phyloP scores from a whole-genome alignment of 1,140 invertebrate species.

The Drosophila varians region DNA sequence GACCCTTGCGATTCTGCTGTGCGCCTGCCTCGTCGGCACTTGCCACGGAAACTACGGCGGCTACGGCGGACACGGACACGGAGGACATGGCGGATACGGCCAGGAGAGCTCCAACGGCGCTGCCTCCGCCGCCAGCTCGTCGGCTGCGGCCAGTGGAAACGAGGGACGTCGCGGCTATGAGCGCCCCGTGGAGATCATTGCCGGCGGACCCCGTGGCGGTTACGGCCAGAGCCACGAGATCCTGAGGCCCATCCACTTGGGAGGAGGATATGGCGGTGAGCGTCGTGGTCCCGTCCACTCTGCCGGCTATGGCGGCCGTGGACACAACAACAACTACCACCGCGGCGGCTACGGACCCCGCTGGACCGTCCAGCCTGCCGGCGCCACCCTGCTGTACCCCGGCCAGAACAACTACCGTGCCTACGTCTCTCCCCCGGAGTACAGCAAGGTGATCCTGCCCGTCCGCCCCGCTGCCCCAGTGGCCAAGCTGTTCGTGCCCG shows the following conservation, averaged over 20 bases:
- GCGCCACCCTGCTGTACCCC: slow-evolving; percentile 66
- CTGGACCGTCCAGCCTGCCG: slow-evolving; percentile 69
- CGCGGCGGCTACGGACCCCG: slow-evolving; percentile 43
- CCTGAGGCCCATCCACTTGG: slow-evolving; percentile 31
- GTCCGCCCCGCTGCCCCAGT: slow-evolving; percentile 57
- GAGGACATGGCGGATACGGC: slow-evolving; percentile 16
- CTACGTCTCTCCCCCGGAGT: slow-evolving; percentile 56
- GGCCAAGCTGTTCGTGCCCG: slow-evolving; percentile 66
- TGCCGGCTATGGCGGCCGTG: background rate
- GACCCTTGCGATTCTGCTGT: slow-evolving; percentile 61
- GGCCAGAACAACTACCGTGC: slow-evolving; percentile 67
- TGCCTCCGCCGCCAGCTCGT: slow-evolving; percentile 49
- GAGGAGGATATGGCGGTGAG: slow-evolving; percentile 24
- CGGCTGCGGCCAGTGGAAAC: slow-evolving; percentile 33
- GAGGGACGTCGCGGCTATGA: slow-evolving; percentile 17
- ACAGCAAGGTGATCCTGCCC: slow-evolving; percentile 72
- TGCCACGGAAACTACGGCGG: slow-evolving; percentile 28
- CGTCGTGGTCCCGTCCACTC: slow-evolving; percentile 10
- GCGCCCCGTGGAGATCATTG: slow-evolving; percentile 63
- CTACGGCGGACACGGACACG: slow-evolving; percentile 17
- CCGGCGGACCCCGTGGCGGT: slow-evolving; percentile 38
- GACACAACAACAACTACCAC: slow-evolving; percentile 18
- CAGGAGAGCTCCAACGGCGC: slow-evolving; percentile 36
- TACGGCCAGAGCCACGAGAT: slow-evolving; percentile 21
- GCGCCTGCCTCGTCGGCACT: slow-evolving; percentile 62